Evolutionary conservation across 2,888 invertebrate genomes (phyloP).

Genomic region (Trichacis sp.): DNA sequence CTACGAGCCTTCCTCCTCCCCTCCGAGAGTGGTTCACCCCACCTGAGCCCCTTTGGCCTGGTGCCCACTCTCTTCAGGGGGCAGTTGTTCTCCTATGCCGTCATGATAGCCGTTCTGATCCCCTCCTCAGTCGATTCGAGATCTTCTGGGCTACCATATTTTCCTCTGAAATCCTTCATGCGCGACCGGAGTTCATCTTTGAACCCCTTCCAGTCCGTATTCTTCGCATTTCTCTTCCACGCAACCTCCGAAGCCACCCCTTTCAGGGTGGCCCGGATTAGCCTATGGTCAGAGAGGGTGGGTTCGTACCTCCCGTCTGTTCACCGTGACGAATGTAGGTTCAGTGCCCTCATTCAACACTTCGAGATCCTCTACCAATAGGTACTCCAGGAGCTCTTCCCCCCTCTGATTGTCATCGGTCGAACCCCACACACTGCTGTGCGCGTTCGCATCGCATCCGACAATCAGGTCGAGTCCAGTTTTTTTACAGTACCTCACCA

Average conservation of each 20-base stretch:
- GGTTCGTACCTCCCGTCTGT: constrained; percentile 16
- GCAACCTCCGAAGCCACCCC: not conserved
- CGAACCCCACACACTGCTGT: too few species aligned
- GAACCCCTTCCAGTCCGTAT: constrained; percentile 16
- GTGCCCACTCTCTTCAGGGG: constrained; percentile 3
- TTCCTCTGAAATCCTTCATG: constrained; percentile 2
- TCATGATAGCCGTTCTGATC: not conserved
- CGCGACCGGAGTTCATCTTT: not conserved
- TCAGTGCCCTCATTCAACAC: constrained; percentile 18
- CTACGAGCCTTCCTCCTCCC: constrained; percentile 10
- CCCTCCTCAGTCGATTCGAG: constrained; percentile 4
- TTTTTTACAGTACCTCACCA: not conserved
- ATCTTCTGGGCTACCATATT: constrained; percentile 6
- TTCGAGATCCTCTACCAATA: constrained; percentile 12
- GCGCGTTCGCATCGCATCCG: too few species aligned
- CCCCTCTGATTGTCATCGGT: too few species aligned
- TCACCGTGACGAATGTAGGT: constrained; percentile 20
- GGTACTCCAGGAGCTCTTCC: too few species aligned
- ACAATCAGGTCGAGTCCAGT: constrained; percentile 5
- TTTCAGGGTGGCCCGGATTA: not conserved
- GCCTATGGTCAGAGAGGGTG: constrained; percentile 11
- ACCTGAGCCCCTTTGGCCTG: constrained; percentile 14
- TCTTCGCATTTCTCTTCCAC: constrained; percentile 10
- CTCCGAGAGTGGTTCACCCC: constrained; percentile 17
- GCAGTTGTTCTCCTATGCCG: constrained; percentile 19